Evolutionary conservation across 2,113 vertebrate species (phyloP).

Genomic region (Syrmaticus mikado): DNA sequence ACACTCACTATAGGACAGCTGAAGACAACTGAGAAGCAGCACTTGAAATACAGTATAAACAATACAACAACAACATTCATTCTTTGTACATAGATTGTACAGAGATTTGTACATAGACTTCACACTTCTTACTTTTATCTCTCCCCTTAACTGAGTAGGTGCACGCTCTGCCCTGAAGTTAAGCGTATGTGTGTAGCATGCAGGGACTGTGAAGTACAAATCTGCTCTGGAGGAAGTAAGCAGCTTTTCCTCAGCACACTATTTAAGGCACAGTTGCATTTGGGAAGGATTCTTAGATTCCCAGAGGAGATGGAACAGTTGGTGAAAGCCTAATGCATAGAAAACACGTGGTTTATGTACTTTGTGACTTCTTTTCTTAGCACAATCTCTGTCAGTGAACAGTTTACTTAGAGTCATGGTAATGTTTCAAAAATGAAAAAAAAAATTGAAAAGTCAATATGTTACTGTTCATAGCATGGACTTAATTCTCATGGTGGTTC

Average conservation of each 20-base stretch:
- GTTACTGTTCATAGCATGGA: not conserved
- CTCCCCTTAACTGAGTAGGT: not conserved
- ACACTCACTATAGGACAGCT: not conserved
- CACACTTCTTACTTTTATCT: not conserved
- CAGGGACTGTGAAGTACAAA: not conserved
- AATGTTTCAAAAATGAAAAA: not conserved
- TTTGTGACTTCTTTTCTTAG: not conserved
- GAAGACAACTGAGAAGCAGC: not conserved
- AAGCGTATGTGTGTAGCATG: rapidly evolving
- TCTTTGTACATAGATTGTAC: rapidly evolving
- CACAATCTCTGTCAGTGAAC: not conserved
- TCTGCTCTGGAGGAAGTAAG: not conserved
- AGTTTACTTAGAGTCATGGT: not conserved
- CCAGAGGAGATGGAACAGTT: not conserved
- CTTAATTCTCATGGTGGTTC: not conserved
- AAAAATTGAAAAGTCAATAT: not conserved
- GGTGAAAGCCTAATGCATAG: not conserved
- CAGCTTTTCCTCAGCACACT: not conserved
- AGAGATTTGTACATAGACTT: not conserved
- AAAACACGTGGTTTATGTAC: not conserved
- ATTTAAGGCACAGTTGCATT: not conserved
- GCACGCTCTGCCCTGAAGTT: not conserved
- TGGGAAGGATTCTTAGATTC: not conserved
- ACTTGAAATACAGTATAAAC: not conserved
- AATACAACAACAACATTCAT: not conserved